Base-by-base conservation (phyloP, 2,888 invertebrate genomes). In the Rhingia rostrata region DNA sequence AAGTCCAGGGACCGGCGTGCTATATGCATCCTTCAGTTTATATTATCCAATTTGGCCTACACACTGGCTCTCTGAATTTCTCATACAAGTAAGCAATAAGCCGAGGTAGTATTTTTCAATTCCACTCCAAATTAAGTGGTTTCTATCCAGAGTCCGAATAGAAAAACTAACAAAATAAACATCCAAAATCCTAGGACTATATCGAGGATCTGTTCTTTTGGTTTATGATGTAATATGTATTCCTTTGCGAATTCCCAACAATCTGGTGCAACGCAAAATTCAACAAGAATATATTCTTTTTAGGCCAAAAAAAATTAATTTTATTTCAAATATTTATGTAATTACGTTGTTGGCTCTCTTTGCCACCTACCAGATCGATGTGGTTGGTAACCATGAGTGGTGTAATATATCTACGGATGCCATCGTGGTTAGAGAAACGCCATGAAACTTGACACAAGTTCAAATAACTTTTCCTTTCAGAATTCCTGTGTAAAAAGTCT, bases 71-170 rank as follows among this genome's bases (percentile, higher is more conserved):
- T 22, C 14, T 14, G 0, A 4, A 6, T 47, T n/a, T n/a, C 43
- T 6, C 43, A 47, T 6, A 49, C 7, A 64, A 64, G 64, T 53
- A 66, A 64, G 70, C 70, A 32, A 49, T 49, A 49, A 47, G 47
- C 32, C 63, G 67, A 60, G 51, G 37, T 39, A 72, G 75, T 75
- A 66, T 81, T 70, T 77, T 82, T 77, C 77, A 77, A 82, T 82
- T 82, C 77, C 54, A 73, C 61, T 61, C 47, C 43, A 72, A 82
- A 82, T 77, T 77, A 82, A 82, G 82, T 82, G 72, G 82, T 82
- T 67, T 66, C 61, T 70, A 12, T 22, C 49, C 60, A 35, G 41
- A 43, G 43, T 33, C 37, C 22, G 5, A 12, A 49, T 49, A 30
- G 58, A 14, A 51, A 60, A 37, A 47, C 22, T 39, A 74, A 43